Evolutionary conservation across 2,797 vertebrate species (phyloP).

Genomic region (Eulemur mongoz): DNA sequence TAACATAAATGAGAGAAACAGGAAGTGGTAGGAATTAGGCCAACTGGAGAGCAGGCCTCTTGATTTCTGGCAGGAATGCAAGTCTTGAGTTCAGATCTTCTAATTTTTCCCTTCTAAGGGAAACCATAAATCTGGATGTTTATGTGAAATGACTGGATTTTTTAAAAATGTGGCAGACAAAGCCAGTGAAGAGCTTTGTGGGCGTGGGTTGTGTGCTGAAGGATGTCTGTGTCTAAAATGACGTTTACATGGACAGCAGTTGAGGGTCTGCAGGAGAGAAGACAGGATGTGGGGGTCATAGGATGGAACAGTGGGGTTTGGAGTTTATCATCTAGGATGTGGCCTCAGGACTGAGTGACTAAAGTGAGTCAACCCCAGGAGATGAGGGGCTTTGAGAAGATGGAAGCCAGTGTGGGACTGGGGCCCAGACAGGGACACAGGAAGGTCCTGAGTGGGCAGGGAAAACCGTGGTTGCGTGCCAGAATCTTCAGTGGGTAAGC

Average conservation of each 20-base stretch:
- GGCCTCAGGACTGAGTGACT: not conserved
- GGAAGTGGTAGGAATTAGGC: not conserved
- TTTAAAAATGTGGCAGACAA: not conserved
- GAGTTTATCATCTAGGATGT: too few relatives aligned
- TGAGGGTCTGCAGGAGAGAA: not conserved
- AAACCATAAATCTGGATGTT: not conserved
- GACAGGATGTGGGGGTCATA: too few relatives aligned
- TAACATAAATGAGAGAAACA: not conserved
- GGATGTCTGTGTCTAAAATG: not conserved
- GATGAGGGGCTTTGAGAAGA: not conserved
- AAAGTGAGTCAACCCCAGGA: not conserved
- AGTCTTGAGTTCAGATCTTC: not conserved
- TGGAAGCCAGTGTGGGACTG: not conserved
- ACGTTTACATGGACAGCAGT: not conserved
- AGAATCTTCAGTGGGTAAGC: not conserved
- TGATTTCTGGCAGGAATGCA: not conserved
- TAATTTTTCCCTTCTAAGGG: not conserved
- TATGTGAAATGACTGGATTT: not conserved
- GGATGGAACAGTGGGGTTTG: not conserved
- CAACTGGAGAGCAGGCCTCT: not conserved
- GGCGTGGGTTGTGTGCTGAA: not conserved
- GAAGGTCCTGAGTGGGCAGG: not conserved
- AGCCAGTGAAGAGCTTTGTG: not conserved
- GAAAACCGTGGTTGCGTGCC: rapidly evolving
- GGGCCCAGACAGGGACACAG: not conserved